Evolutionary conservation across 2,888 invertebrate genomes (phyloP), one percentile per base, ranked within the genome.

Genomic region (Mesoligia furuncula): DNA sequence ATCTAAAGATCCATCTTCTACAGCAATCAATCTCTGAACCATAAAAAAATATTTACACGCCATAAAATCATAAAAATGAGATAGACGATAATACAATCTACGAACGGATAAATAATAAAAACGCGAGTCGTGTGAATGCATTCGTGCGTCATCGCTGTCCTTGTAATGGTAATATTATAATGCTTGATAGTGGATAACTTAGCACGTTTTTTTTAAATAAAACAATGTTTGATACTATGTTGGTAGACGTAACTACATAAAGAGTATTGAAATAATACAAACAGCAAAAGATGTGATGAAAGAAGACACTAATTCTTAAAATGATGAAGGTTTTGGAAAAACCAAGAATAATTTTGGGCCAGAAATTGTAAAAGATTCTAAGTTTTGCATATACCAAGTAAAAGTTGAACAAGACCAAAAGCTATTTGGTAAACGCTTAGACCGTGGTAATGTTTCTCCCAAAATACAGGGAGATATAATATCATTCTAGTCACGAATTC

Each of bases 111-210:
- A 69, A 67, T 39, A 67, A 59, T 61, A 73, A 76, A 84, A 84
- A 71, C 61, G 13, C 57, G 9, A 27, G 45, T 39, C 61, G 72
- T 76, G 73, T 71, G 82, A 80, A 62, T 74, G 77, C 80, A 74
- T 54, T 42, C 77, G 84, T 85, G 85, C 85, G 86, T 86, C 85
- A 85, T 69, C 11, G 36, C 9, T 69, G 84, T 66, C 84, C 86
- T 86, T 86, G 85, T 59, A 57, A 70, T 31, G n/a, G 31, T 67
- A 64, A 77, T 73, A 72, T n/a, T n/a, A n/a, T n/a, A n/a, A n/a
- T 59, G 24, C 31, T 36, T 20, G 71, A 71, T 83, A 75, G 27
- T 39, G n/a, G 64, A 42, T 42, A 64, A 66, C 57, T 57, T 2
- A 24, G 27, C 68, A 5, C 1, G 59, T 15, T 48, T 6, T 62